phyloP scores from a whole-genome alignment of 2,888 invertebrate genomes.

The Eristalis tenax region DNA sequence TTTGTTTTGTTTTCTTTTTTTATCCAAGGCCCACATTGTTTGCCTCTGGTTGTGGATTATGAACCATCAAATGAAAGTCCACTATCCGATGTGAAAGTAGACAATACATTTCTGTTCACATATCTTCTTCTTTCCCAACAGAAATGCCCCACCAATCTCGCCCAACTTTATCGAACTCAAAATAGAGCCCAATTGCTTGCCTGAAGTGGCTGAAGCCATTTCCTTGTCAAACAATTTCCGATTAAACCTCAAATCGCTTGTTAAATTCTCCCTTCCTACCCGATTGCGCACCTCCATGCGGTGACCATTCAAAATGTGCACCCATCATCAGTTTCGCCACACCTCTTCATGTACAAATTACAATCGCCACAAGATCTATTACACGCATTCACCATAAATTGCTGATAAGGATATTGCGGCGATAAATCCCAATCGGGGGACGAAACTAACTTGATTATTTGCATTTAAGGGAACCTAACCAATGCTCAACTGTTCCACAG shows the following conservation, averaged over 20 bases:
- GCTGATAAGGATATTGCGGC: slow-evolving; percentile 73
- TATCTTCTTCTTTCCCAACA: too few relatives aligned
- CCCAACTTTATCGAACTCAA: too few relatives aligned
- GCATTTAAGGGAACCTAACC: slow-evolving; percentile 55
- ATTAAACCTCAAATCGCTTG: not conserved
- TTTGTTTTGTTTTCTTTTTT: too few relatives aligned
- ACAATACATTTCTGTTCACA: too few relatives aligned
- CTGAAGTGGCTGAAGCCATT: not conserved
- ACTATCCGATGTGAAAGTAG: too few relatives aligned
- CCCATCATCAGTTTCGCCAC: not conserved
- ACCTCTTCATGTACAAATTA: slow-evolving; percentile 57
- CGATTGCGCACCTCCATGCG: not conserved
- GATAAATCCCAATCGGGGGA: slow-evolving; percentile 79
- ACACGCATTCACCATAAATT: slow-evolving; percentile 71
- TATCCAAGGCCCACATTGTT: too few relatives aligned
- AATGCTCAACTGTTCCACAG: slow-evolving; percentile 10
- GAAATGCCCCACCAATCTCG: too few relatives aligned
- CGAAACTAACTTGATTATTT: slow-evolving; percentile 81
- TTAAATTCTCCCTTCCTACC: not conserved
- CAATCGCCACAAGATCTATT: slow-evolving; percentile 68
- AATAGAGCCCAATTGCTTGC: not conserved
- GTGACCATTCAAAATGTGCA: too few relatives aligned
- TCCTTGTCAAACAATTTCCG: not conserved
- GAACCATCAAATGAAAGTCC: too few relatives aligned
- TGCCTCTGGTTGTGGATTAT: too few relatives aligned